A percentile compares a stretch with the other conserved stretches of the same genome.
Evolutionary conservation across 2,888 invertebrate genomes (phyloP).

Genomic region (Chaetogeoica ovagalla): DNA sequence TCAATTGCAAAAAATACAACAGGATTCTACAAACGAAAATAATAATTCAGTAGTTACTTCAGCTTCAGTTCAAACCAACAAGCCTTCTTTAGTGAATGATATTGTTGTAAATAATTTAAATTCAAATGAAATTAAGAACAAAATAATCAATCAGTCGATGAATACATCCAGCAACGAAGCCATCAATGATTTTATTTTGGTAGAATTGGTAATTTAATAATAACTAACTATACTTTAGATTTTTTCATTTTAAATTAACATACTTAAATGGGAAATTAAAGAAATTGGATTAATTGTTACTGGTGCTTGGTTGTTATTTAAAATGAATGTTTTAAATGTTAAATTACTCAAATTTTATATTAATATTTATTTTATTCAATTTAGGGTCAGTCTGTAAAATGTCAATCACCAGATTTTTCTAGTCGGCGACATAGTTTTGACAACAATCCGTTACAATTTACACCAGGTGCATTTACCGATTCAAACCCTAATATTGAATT

Average conservation of each 20-base stretch:
- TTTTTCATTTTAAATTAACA: conserved; percentile 23
- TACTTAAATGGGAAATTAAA: not conserved
- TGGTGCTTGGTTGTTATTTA: conserved; percentile 4
- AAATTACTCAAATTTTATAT: not conserved
- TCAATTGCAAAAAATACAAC: conserved; percentile 21
- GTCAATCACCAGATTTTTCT: conserved; percentile 37
- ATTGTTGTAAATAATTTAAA: conserved; percentile 9
- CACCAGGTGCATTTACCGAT: conserved; percentile 43
- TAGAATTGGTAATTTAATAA: conserved; percentile 54
- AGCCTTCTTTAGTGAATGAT: not conserved
- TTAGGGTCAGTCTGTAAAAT: conserved; percentile 41
- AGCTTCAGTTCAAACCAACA: conserved; percentile 10
- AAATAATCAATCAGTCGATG: conserved; percentile 23
- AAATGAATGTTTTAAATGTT: not conserved
- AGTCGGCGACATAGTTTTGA: conserved; percentile 42
- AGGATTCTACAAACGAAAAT: conserved; percentile 10
- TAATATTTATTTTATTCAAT: conserved; percentile 13
- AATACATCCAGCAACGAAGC: conserved; percentile 44
- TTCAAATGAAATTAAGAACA: conserved; percentile 24
- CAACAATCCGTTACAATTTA: conserved; percentile 38
- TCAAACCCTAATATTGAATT: conserved; percentile 48
- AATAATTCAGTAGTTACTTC: conserved; percentile 26
- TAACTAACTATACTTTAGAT: conserved; percentile 40
- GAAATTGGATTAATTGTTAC: conserved; percentile 1
- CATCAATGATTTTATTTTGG: conserved; percentile 54